These are phyloP conservation scores for Marmota monax DNA, from an alignment of 2,113 vertebrate genomes.

Conservation along the genomic window DNA sequence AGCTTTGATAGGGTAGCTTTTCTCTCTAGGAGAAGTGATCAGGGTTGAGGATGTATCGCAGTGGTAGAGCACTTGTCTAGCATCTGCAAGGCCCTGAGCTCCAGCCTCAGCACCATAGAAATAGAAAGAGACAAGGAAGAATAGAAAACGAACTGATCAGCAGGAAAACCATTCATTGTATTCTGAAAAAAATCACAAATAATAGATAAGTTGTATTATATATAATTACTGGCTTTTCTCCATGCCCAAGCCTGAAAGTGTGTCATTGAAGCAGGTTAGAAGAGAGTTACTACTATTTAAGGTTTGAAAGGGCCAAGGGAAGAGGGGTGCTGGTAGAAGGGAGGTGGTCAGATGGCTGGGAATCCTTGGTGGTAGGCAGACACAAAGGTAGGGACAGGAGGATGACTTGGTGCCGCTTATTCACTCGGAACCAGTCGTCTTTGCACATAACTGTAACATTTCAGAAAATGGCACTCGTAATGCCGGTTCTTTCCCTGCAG, in stretches of 20 bases:
- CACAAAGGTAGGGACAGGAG: background rate
- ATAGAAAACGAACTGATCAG: background rate
- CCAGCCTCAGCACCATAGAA: background rate
- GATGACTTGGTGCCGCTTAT: background rate
- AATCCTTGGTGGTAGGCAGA: background rate
- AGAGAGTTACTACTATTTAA: slow-evolving; percentile 34
- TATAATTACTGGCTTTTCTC: slow-evolving; percentile 7
- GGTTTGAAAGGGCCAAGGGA: background rate
- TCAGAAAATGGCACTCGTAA: slow-evolving; percentile 42
- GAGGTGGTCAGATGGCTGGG: background rate
- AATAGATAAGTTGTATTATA: background rate
- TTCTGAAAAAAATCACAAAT: slow-evolving; percentile 11
- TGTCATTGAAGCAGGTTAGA: background rate
- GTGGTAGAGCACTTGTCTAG: background rate
- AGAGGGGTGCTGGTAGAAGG: background rate
- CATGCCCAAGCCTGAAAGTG: background rate
- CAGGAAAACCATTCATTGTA: background rate
- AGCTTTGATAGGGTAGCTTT: background rate
- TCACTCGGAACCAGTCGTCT: background rate
- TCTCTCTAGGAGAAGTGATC: background rate
- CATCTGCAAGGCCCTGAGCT: background rate
- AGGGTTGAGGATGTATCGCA: background rate
- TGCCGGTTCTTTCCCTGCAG: background rate
- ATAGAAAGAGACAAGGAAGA: background rate
- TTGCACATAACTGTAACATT: background rate